Conservation (phyloP, 1,140 invertebrate genomes). For the Semibalanus balanoides region DNA sequence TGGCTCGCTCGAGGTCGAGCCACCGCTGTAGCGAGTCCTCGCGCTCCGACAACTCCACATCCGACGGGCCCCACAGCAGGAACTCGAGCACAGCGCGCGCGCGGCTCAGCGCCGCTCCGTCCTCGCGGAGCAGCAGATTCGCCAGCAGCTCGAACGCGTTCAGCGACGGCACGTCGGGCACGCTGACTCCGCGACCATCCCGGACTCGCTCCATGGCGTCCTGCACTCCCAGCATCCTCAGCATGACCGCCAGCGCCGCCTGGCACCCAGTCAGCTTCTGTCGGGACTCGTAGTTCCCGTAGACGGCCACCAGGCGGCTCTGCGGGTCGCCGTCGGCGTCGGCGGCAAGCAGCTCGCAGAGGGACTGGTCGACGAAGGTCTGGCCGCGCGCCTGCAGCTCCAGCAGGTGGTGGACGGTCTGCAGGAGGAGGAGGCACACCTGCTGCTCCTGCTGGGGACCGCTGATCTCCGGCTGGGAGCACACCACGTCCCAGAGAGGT, state of each 20-base stretch:
- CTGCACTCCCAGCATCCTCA: not conserved
- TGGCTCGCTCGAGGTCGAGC: slow-evolving; percentile 67
- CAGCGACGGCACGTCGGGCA: not conserved
- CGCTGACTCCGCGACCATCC: not conserved
- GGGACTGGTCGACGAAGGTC: not conserved
- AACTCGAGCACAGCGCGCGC: not conserved
- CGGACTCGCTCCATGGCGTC: not conserved
- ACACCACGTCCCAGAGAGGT: not conserved
- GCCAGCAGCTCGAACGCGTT: slow-evolving; percentile 4
- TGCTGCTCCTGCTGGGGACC: not conserved
- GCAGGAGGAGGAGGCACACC: not conserved
- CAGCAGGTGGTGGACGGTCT: not conserved
- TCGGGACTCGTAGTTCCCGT: not conserved
- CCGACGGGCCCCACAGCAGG: not conserved
- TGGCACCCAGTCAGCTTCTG: not conserved
- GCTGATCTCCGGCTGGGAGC: not conserved
- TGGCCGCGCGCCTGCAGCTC: not conserved
- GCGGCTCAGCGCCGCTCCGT: not conserved
- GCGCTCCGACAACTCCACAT: slow-evolving; percentile 31
- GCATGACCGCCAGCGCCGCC: not conserved
- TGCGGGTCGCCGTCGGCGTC: not conserved
- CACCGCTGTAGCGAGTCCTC: slow-evolving; percentile 49
- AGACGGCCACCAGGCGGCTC: not conserved
- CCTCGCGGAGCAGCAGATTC: not conserved
- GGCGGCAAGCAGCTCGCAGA: not conserved